phyloP scores from a whole-genome alignment of 2,888 invertebrate genomes.

The Lacanobia wlatinum region DNA sequence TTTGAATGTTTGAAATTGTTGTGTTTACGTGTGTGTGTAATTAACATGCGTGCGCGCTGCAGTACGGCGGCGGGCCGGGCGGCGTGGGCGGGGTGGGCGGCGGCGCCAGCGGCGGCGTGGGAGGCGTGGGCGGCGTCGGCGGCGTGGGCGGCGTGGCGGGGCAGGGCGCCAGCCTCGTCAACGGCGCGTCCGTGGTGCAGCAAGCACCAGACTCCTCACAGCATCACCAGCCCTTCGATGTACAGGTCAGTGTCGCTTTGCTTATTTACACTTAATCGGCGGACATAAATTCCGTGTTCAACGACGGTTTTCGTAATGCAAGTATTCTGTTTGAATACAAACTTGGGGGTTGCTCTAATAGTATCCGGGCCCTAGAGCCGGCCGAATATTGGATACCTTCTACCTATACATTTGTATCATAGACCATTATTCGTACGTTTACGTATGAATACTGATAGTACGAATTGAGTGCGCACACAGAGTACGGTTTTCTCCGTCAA shows the following conservation, averaged over 20 bases:
- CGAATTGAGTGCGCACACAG: no score
- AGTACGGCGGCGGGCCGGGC: slow-evolving; percentile 73
- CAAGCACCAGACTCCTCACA: slow-evolving; percentile 88
- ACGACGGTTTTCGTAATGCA: background rate
- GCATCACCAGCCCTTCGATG: slow-evolving; percentile 94
- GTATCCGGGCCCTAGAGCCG: no score
- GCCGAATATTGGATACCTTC: no score
- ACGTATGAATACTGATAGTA: no score
- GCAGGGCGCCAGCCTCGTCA: slow-evolving; percentile 81
- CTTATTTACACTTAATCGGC: background rate
- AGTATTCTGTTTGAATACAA: no score
- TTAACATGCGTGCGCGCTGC: slow-evolving; percentile 11
- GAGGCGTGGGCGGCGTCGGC: slow-evolving; percentile 71
- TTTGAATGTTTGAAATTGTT: background rate
- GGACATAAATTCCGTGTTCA: background rate
- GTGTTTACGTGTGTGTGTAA: background rate
- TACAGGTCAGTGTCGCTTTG: slow-evolving; percentile 92
- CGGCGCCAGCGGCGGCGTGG: slow-evolving; percentile 66
- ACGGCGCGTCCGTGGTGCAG: slow-evolving; percentile 88
- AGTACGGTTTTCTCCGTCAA: no score
- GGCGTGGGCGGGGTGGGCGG: slow-evolving; percentile 69
- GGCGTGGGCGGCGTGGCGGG: slow-evolving; percentile 76
- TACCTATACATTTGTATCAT: no score
- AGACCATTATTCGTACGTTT: no score
- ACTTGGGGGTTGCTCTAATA: no score